Evolutionary conservation across 2,113 vertebrate species (phyloP).

Genomic region (Dicerorhinus sumatrensis): DNA sequence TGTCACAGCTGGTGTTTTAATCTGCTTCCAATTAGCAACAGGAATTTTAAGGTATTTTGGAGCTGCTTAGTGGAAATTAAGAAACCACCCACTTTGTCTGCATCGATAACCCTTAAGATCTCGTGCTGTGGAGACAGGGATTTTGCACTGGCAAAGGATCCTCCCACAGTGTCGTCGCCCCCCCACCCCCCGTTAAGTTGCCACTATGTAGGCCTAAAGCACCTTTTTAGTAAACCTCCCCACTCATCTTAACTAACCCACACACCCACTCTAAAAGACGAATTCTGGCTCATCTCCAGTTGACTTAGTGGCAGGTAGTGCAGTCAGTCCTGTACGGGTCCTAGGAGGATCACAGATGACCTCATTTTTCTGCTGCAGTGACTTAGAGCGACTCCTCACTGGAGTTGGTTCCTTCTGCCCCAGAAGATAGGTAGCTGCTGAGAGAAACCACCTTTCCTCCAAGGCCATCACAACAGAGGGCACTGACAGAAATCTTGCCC

Average conservation of each 20-base stretch:
- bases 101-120: background rate
- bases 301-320: background rate
- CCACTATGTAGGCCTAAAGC: background rate
- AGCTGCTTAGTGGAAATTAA: slow-evolving; percentile 30
- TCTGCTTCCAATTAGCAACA: slow-evolving; percentile 74
- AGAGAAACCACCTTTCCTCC: background rate
- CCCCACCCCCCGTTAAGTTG: background rate
- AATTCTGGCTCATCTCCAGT: background rate
- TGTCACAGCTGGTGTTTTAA: slow-evolving; percentile 39
- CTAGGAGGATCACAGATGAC: background rate
- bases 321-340: background rate
- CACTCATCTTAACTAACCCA: background rate
- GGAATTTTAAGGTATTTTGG: slow-evolving; percentile 45
- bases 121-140: background rate
- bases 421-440: background rate
- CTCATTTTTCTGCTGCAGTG: background rate
- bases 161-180: background rate
- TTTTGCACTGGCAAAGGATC: background rate
- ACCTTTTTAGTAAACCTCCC: background rate
- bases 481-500: background rate
- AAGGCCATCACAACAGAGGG: background rate
- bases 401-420: background rate
- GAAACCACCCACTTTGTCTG: slow-evolving; percentile 45
- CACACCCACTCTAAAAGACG: background rate
- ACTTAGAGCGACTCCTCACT: background rate